Evolutionary conservation across 2,113 vertebrate species (phyloP).

Genomic region (Vidua chalybeata): DNA sequence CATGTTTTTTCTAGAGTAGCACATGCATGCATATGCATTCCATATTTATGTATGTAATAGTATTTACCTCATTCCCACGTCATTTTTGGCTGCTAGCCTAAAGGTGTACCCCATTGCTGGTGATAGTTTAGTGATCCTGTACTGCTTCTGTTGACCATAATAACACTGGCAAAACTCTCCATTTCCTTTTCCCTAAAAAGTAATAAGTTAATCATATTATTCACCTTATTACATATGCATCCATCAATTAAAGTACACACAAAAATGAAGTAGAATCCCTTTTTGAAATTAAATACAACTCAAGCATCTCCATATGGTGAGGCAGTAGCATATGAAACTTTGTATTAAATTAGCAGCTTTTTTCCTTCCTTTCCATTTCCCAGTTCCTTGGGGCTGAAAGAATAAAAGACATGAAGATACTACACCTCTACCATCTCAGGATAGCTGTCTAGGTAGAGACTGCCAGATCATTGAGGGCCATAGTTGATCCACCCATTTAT

Average conservation of each 20-base stretch:
- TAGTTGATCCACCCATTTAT: neutral
- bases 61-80: conserved; percentile 90
- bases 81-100: conserved; percentile 94
- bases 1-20: neutral
- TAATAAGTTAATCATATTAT: conserved; percentile 14
- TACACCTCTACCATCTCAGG: neutral
- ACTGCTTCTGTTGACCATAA: conserved; percentile 92
- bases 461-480: neutral
- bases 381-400: neutral
- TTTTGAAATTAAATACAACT: neutral
- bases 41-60: neutral
- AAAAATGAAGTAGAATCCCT: neutral
- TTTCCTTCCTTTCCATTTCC: neutral
- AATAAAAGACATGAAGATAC: neutral
- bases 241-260: neutral
- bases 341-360: neutral
- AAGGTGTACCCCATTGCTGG: conserved; percentile 95
- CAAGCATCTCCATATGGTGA: neutral
- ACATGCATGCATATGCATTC: neutral
- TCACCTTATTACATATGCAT: neutral
- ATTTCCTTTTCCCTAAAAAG: conserved; percentile 88
- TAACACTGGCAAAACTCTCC: conserved; percentile 91
- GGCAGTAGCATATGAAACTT: neutral
- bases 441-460: neutral
- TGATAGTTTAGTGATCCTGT: conserved; percentile 90